phyloP scores from a whole-genome alignment of 2,797 vertebrate species.

The Tenualosa ilisha region DNA sequence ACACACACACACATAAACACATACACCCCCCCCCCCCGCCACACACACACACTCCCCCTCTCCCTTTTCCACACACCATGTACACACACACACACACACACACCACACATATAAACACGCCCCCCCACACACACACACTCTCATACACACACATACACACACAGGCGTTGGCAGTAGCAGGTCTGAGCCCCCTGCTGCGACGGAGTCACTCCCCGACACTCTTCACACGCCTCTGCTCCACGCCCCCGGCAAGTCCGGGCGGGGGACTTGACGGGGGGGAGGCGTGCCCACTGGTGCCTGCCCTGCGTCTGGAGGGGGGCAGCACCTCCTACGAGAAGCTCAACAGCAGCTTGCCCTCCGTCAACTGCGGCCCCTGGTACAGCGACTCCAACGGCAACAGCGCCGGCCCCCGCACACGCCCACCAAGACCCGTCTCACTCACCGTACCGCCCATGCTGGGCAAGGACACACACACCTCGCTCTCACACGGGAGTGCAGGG shows the following conservation, averaged over 20 bases:
- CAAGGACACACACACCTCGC: conserved; percentile 77
- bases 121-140: neutral
- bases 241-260: conserved; percentile 69
- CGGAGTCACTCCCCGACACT: conserved; percentile 91
- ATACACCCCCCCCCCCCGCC: neutral
- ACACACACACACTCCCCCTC: neutral
- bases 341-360: conserved; percentile 93
- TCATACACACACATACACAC: conserved; percentile 30
- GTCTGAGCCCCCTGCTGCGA: conserved; percentile 90
- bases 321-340: conserved; percentile 90
- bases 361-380: conserved; percentile 87
- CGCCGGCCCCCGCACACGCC: conserved; percentile 66
- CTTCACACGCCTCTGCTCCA: conserved; percentile 85
- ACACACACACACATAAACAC: neutral
- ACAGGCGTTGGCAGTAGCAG: conserved; percentile 91
- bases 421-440: conserved; percentile 86
- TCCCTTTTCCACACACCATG: neutral
- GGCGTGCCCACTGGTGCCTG: conserved; percentile 79
- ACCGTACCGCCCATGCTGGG: conserved; percentile 82
- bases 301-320: conserved; percentile 80
- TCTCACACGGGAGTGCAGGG: conserved; percentile 75
- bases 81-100: neutral
- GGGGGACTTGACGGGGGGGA: conserved; percentile 67
- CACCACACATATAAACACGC: neutral
- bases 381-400: conserved; percentile 78